These are phyloP conservation scores for Spialia ferax DNA, from an alignment of 2,888 invertebrate genomes.

Conservation along the genomic window DNA sequence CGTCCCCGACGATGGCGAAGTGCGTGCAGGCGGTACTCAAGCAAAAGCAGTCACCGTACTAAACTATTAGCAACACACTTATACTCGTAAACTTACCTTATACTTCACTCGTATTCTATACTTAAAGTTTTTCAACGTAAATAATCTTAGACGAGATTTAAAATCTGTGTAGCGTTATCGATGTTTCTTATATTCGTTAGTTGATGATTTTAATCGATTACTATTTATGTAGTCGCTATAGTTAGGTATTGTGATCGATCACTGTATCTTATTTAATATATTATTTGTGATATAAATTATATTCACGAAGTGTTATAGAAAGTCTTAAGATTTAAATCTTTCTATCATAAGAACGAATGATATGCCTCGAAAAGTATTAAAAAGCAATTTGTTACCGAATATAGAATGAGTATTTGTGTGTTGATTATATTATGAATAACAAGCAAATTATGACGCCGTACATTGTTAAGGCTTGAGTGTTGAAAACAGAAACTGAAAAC, in stretches of 20 bases:
- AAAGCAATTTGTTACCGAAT: background rate
- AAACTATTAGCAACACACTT: conserved; percentile 44
- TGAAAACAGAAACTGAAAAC: background rate
- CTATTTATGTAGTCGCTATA: background rate
- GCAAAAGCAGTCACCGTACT: conserved; percentile 84
- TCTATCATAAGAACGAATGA: background rate
- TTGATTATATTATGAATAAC: conserved; percentile 46
- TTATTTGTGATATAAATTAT: background rate
- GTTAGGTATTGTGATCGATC: conserved; percentile 13
- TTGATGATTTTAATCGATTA: background rate
- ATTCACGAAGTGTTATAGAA: background rate
- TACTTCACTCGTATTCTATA: background rate
- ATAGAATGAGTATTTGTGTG: conserved; percentile 39
- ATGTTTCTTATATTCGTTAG: conserved; percentile 3
- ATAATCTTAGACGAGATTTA: background rate
- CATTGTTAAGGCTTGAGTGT: conserved; percentile 16
- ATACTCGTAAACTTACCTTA: conserved; percentile 28
- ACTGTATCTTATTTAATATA: background rate
- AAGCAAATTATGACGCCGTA: conserved; percentile 15
- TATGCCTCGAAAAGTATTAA: conserved; percentile 5
- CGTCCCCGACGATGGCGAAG: conserved; percentile 99
- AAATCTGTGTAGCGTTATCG: conserved; percentile 38
- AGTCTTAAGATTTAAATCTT: background rate
- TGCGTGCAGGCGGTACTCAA: conserved; percentile 97
- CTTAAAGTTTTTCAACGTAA: background rate